Conservation (phyloP, 2,113 vertebrate species). For the Acrocephalus kingi region DNA sequence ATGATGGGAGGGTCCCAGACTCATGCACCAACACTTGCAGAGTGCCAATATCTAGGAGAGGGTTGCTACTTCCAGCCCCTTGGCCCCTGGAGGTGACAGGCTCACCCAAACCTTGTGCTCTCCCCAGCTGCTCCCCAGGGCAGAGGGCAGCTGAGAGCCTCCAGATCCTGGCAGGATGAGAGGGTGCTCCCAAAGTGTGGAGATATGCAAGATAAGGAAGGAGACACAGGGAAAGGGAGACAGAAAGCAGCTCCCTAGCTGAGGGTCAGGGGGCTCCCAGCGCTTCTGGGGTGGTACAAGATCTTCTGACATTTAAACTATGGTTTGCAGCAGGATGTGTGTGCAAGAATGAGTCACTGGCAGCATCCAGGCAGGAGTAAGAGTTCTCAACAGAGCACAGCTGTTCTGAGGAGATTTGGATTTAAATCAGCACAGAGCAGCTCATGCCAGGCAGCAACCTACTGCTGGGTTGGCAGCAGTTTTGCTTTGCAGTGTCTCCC, state of each 20-base stretch:
- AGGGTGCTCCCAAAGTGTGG: accelerated
- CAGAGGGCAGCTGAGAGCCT: not conserved
- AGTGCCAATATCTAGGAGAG: not conserved
- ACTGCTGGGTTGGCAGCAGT: not conserved
- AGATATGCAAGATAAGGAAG: not conserved
- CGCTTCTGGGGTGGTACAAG: not conserved
- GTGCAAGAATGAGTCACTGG: accelerated
- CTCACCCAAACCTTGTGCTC: not conserved
- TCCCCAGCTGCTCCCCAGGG: not conserved
- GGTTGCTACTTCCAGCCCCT: not conserved
- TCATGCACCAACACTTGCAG: accelerated
- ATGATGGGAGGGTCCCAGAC: not conserved
- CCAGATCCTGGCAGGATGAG: not conserved
- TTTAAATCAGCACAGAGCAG: not conserved
- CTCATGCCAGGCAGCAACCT: not conserved
- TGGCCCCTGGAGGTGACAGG: accelerated
- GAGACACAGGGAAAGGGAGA: not conserved
- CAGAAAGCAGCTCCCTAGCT: not conserved
- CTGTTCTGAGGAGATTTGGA: not conserved
- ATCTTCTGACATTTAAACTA: not conserved
- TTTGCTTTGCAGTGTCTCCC: not conserved
- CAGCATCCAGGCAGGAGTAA: not conserved
- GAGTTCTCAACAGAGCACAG: not conserved
- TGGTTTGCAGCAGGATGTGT: not conserved
- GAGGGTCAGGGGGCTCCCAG: not conserved